Conservation (phyloP, 2,888 invertebrate species). For the Apotomis capreana region DNA sequence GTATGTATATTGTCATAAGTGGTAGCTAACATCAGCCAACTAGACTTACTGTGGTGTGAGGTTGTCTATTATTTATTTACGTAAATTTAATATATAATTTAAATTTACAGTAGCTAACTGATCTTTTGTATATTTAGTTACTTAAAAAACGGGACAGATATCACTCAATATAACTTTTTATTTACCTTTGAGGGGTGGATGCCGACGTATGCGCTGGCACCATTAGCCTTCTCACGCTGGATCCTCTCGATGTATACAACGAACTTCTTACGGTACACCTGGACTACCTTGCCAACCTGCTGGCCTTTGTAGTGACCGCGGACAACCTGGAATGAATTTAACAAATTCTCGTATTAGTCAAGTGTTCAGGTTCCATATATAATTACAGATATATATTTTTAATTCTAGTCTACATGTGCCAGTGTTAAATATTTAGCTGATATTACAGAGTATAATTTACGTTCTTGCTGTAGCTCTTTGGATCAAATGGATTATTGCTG, state of each 20-base stretch:
- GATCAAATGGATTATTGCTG: no score
- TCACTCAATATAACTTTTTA: background rate
- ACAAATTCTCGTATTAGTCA: background rate
- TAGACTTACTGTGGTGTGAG: no score
- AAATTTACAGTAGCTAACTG: no score
- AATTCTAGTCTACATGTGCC: slow-evolving; percentile 2
- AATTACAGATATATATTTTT: no score
- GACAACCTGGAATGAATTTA: slow-evolving; percentile 87
- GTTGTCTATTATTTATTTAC: no score
- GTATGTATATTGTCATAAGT: no score
- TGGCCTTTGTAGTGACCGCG: slow-evolving; percentile 99
- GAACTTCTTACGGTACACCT: slow-evolving; percentile 99
- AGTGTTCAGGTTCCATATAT: no score
- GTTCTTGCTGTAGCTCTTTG: no score
- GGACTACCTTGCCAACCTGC: slow-evolving; percentile 99
- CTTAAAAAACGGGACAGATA: background rate
- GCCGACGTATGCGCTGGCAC: slow-evolving; percentile 98
- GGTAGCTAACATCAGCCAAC: no score
- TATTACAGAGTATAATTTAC: no score
- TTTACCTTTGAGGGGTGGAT: slow-evolving; percentile 98
- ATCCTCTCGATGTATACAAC: slow-evolving; percentile 99
- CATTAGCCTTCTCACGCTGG: slow-evolving; percentile 99
- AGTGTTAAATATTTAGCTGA: background rate
- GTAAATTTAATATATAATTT: no score
- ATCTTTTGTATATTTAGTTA: no score